Conservation (phyloP, 2,797 vertebrate species). For the Semaprochilodus insignis region DNA sequence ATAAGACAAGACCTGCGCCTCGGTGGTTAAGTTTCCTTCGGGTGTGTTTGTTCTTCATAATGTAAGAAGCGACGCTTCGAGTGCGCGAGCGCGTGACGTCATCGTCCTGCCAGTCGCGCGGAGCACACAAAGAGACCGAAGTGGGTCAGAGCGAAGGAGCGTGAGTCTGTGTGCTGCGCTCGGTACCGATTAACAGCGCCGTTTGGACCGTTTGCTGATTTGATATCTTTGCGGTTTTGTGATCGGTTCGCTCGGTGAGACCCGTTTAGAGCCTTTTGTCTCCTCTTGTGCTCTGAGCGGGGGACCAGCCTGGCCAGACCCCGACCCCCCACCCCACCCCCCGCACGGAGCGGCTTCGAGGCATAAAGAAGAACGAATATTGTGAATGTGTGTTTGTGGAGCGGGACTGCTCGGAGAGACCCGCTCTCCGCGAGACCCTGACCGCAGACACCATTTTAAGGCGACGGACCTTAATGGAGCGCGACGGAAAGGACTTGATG, state of each 20-base stretch:
- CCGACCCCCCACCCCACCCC: no score
- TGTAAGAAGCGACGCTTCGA: not conserved
- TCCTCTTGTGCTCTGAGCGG: constrained; percentile 16
- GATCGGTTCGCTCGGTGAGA: not conserved
- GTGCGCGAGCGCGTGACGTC: constrained; percentile 24
- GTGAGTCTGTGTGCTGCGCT: not conserved
- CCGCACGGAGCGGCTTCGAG: not conserved
- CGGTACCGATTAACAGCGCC: not conserved
- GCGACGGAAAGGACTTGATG: not conserved
- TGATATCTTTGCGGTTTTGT: not conserved
- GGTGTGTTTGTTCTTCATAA: not conserved
- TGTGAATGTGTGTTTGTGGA: not conserved
- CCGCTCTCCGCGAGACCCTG: not conserved
- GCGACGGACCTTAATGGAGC: constrained; percentile 4
- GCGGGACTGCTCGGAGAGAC: not conserved
- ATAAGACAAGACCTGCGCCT: no score
- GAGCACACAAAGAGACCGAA: constrained; percentile 55
- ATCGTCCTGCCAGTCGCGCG: constrained; percentile 52
- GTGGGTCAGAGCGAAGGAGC: constrained; percentile 47
- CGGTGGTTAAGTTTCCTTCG: no score
- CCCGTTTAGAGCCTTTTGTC: not conserved
- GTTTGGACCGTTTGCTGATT: not conserved
- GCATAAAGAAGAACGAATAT: not conserved
- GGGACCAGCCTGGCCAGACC: not conserved
- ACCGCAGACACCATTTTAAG: constrained; percentile 47